These are phyloP conservation scores for Scrobipalpa atriplicella DNA, from an alignment of 2,888 invertebrate genomes.

Conservation along the genomic window DNA sequence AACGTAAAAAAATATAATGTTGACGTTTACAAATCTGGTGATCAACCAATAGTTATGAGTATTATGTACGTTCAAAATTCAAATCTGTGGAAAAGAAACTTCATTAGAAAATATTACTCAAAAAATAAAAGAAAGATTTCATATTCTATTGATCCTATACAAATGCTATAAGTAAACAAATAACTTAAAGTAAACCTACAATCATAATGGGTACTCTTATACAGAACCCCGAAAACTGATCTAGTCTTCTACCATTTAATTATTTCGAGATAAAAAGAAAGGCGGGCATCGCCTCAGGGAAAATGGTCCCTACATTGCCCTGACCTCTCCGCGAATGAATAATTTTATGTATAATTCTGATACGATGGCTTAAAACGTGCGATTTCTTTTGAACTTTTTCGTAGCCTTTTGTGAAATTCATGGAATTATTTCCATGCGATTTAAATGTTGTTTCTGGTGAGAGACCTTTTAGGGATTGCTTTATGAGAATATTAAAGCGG, in stretches of 20 bases:
- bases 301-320: conserved; percentile 46
- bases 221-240: conserved; percentile 25
- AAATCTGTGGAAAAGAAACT: too few relatives aligned
- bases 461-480: conserved; percentile 6
- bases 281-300: conserved; percentile 45
- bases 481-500: neutral
- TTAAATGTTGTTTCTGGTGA: conserved; percentile 9
- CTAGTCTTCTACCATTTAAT: conserved; percentile 50
- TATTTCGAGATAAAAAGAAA: conserved; percentile 51
- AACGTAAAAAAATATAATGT: too few relatives aligned
- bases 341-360: conserved; percentile 55
- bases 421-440: conserved; percentile 24
- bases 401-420: conserved; percentile 24
- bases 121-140: too few relatives aligned
- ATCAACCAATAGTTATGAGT: too few relatives aligned
- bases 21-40: too few relatives aligned
- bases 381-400: conserved; percentile 45
- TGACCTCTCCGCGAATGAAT: conserved; percentile 56
- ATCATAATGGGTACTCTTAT: neutral
- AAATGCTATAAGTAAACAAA: too few relatives aligned
- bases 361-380: conserved; percentile 50
- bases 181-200: too few relatives aligned
- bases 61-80: too few relatives aligned
- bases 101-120: too few relatives aligned
- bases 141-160: too few relatives aligned